Percentiles rank a stretch among this genome's conserved stretches.
Conservation (phyloP, 2,797 vertebrate species). For the Myotis vivesi region DNA sequence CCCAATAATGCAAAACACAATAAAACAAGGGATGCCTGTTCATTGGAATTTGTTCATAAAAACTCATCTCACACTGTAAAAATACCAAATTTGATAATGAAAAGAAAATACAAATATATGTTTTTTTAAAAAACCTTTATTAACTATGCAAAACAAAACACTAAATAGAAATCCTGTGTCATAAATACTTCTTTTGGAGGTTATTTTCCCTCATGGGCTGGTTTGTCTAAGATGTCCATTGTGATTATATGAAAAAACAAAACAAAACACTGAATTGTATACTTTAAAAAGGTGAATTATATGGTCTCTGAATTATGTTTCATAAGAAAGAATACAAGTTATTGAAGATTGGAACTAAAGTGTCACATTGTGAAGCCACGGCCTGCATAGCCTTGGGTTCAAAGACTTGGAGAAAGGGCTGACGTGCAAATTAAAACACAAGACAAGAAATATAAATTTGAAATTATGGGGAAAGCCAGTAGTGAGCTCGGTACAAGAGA, state of each 20-base stretch:
- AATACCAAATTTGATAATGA: slow-evolving; percentile 5
- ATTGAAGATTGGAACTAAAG: not conserved
- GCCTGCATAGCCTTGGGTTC: too few relatives aligned
- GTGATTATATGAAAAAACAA: not conserved
- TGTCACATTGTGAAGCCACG: not conserved
- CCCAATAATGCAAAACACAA: not conserved
- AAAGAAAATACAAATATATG: slow-evolving; percentile 1
- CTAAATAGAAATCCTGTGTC: not conserved
- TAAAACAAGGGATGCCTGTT: not conserved
- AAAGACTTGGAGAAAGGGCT: too few relatives aligned
- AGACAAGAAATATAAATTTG: too few relatives aligned
- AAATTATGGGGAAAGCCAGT: too few relatives aligned
- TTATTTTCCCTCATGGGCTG: not conserved
- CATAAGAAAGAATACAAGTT: not conserved
- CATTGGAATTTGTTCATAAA: slow-evolving; percentile 6
- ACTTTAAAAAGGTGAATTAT: slow-evolving; percentile 4
- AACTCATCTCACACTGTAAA: not conserved
- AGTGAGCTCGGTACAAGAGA: too few relatives aligned
- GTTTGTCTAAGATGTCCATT: not conserved
- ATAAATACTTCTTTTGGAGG: not conserved
- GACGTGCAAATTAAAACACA: too few relatives aligned
- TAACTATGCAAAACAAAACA: slow-evolving; percentile 27
- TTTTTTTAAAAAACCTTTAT: not conserved
- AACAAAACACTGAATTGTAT: not conserved
- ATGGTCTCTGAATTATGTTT: not conserved